Percentiles rank a stretch among this genome's conserved stretches.
Evolutionary conservation across 2,797 vertebrate species (phyloP).

Genomic region (Urosaurus nigricauda): DNA sequence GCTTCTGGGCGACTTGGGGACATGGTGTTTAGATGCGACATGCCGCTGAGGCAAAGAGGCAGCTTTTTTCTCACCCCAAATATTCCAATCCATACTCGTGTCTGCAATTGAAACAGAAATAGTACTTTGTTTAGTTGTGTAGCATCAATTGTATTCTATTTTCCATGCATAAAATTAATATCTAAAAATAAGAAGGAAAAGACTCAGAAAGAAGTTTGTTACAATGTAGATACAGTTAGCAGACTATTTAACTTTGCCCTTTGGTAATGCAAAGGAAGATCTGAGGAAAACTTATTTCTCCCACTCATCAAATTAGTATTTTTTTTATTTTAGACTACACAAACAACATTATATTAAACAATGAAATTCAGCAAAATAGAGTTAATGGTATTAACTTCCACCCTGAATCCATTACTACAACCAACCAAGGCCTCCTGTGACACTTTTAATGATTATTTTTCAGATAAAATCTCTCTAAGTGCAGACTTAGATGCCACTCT

Average conservation of each 20-base stretch:
- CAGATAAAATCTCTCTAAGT: too few relatives aligned
- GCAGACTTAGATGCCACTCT: too few relatives aligned
- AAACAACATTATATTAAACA: neutral
- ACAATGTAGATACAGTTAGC: neutral
- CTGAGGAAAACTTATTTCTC: neutral
- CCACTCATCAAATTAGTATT: neutral
- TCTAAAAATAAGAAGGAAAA: neutral
- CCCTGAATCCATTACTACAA: too few relatives aligned
- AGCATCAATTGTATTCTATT: neutral
- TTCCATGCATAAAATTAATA: neutral
- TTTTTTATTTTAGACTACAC: neutral
- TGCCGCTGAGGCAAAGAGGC: too few relatives aligned
- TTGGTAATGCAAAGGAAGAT: neutral
- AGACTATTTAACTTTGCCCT: neutral
- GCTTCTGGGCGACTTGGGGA: too few relatives aligned
- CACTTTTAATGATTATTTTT: too few relatives aligned
- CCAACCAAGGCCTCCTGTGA: too few relatives aligned
- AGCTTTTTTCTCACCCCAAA: too few relatives aligned
- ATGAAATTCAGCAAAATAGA: neutral
- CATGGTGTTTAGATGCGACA: too few relatives aligned
- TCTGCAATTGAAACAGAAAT: neutral
- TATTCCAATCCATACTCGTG: neutral
- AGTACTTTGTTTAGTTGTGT: too few relatives aligned
- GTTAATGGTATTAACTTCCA: conserved; percentile 1
- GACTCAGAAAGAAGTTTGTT: neutral